Evolutionary conservation across 2,797 vertebrate species (phyloP), one percentile per base, ranked within the genome.

Genomic region (Sitta carolinensis): DNA sequence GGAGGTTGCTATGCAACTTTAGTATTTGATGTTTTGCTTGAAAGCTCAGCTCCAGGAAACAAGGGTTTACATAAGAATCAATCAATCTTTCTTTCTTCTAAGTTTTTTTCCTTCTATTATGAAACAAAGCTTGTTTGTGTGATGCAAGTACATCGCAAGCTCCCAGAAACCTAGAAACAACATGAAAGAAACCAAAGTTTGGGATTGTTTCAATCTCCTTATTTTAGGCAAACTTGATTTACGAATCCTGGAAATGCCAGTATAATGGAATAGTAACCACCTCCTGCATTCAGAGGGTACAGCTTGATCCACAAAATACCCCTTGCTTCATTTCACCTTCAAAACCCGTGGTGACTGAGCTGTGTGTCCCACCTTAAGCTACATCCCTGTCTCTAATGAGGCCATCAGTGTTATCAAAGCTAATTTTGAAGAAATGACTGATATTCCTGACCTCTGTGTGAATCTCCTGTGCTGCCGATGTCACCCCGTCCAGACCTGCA

Each of bases 31-130:
- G 84, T 94, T 95, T 89, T 89, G 85, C 79, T 89, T 95, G 87
- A 94, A 94, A 94, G 82, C 91, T 80, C 55, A 47, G 93, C 94
- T 97, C 89, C 89, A 62, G 95, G 93, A 95, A 95, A 78, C 91
- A 80, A 59, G 58, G 25, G 69, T 89, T 94, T 96, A 66, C 62
- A 45, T 91, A 96, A 95, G 64, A 78, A 75, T 70, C 83, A 87
- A 80, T 93, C 90, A 63, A 22, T 87, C 92, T 85, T 84, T 80
- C 73, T 80, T 91, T 83, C 64, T 84, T 70, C 77, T 70, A 15
- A 87, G 77, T 90, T 88, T 43, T 50, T 80, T 95, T 93, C 76
- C 78, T 85, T 87, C 72, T 89, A 1, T 81, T 94, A 45, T 1
- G 4, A 87, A 95, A 72, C 50, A 75, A 92, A 80, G 58, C 66